phyloP scores from a whole-genome alignment of 2,113 vertebrate species.

The Uropsilus gracilis region DNA sequence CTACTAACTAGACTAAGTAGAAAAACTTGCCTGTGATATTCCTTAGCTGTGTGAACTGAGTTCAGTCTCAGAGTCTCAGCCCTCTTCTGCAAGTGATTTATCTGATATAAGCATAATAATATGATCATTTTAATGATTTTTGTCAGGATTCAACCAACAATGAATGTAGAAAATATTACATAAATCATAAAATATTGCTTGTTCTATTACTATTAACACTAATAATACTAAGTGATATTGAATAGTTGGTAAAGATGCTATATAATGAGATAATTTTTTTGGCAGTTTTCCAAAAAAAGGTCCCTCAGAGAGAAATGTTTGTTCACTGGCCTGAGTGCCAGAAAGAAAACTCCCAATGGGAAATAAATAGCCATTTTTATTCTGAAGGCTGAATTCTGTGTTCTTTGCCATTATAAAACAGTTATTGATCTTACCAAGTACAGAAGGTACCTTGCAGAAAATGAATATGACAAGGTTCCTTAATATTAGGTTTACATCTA shows the following conservation, averaged over 20 bases:
- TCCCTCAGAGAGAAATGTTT: neutral
- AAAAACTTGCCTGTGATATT: neutral
- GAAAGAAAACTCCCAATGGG: neutral
- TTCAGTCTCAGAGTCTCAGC: neutral
- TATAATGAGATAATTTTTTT: neutral
- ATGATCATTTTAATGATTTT: neutral
- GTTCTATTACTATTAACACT: neutral
- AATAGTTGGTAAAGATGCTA: neutral
- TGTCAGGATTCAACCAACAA: neutral
- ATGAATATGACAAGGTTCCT: conserved; percentile 12
- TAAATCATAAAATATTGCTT: neutral
- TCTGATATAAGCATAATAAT: neutral
- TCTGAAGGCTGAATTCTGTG: conserved; percentile 47
- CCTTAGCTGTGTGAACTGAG: neutral
- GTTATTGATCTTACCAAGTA: conserved; percentile 54
- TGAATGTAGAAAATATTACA: neutral
- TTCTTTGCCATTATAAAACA: conserved; percentile 22
- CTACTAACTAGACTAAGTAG: neutral
- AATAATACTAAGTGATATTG: neutral
- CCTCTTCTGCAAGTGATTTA: neutral
- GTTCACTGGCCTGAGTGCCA: neutral
- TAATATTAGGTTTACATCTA: conserved; percentile 10
- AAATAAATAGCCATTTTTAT: conserved; percentile 31
- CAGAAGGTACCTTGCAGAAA: conserved; percentile 23
- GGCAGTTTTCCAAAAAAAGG: neutral